These are phyloP conservation scores for Lingula anatina DNA, from an alignment of 2,888 invertebrate species.

Conservation along the genomic window DNA sequence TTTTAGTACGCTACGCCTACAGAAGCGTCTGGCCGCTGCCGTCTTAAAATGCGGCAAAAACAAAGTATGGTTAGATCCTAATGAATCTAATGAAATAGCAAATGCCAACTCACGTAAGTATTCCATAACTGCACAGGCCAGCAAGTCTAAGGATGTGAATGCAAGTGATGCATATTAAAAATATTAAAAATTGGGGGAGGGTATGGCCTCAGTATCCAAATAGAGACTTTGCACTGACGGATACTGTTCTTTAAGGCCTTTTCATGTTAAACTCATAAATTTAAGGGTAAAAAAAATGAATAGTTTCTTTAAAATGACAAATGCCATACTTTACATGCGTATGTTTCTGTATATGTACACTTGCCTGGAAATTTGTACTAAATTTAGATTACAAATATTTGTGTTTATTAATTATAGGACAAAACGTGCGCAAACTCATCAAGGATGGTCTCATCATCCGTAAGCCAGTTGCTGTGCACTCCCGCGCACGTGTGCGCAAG, in stretches of 20 bases:
- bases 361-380: constrained; percentile 58
- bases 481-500: constrained; percentile 94
- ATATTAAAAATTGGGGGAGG: no score
- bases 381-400: constrained; percentile 61
- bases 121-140: no score
- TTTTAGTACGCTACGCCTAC: constrained; percentile 56
- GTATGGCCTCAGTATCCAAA: no score
- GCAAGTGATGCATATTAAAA: neutral
- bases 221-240: no score
- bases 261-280: no score
- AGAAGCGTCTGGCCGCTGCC: constrained; percentile 99
- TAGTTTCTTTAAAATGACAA: no score
- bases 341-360: no score
- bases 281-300: no score
- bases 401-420: constrained; percentile 64
- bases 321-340: no score
- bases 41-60: constrained; percentile 99
- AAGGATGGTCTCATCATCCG: constrained; percentile 99
- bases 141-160: no score
- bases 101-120: constrained; percentile 96
- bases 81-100: constrained; percentile 99
- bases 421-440: constrained; percentile 96
- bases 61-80: constrained; percentile 99
- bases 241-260: no score
- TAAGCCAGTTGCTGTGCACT: constrained; percentile 98